Percentiles rank a stretch among this genome's conserved stretches.
These are phyloP conservation scores for Holothuria leucospilota DNA, from an alignment of 53 echinoderm and acorn worm species.

Conservation along the genomic window DNA sequence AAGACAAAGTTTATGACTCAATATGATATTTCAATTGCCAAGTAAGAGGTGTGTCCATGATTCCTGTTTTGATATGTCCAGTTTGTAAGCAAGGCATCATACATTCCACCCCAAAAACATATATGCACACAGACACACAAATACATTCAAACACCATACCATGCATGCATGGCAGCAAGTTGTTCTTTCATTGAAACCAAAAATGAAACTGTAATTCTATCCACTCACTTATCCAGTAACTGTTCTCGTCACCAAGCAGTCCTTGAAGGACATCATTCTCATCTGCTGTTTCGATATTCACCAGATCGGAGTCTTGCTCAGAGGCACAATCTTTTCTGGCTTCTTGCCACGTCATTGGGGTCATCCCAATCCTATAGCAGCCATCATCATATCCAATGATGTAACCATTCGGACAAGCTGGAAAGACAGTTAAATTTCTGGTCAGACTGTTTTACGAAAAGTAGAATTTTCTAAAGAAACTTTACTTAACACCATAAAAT, in stretches of 20 bases:
- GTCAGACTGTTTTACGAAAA: too few species aligned
- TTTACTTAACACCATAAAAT: too few species aligned
- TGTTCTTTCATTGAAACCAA: not conserved
- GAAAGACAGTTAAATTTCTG: not conserved
- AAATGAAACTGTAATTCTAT: not conserved
- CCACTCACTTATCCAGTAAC: conserved; percentile 85
- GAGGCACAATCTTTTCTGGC: conserved; percentile 79
- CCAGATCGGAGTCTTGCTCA: conserved; percentile 70
- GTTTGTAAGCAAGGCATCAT: too few species aligned
- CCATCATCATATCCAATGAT: conserved; percentile 62
- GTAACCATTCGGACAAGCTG: conserved; percentile 57
- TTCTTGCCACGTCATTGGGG: conserved; percentile 74
- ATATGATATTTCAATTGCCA: too few species aligned
- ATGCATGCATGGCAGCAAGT: too few species aligned
- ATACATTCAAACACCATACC: too few species aligned
- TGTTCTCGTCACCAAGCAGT: conserved; percentile 49
- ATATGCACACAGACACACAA: too few species aligned
- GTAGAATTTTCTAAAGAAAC: too few species aligned
- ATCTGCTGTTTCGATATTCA: conserved; percentile 68
- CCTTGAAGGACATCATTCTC: conserved; percentile 67
- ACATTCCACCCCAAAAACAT: too few species aligned
- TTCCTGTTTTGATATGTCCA: too few species aligned
- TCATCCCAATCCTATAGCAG: conserved; percentile 75
- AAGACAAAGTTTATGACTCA: too few species aligned
- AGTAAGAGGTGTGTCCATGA: too few species aligned